Evolutionary conservation across 1,140 invertebrate species (phyloP).

Genomic region (Drosophila serrata): DNA sequence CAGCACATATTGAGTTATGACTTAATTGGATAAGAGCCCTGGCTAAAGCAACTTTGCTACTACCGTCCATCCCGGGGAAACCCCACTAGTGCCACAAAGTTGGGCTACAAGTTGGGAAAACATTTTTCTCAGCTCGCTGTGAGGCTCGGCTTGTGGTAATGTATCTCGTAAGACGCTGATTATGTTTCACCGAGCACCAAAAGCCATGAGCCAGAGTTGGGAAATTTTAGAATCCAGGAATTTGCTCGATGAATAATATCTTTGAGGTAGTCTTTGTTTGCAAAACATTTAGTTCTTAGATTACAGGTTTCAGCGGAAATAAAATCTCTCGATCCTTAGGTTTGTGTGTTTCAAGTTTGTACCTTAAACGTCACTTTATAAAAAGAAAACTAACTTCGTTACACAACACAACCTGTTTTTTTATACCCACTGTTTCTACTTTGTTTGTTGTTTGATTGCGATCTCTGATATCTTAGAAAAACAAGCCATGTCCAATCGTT

Average conservation of each 20-base stretch:
- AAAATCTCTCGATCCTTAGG: neutral
- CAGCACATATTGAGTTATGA: conserved; percentile 82
- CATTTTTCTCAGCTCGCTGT: conserved; percentile 18
- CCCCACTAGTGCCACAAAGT: conserved; percentile 20
- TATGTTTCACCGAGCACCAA: neutral
- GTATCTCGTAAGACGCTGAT: conserved; percentile 24
- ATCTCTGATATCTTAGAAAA: neutral
- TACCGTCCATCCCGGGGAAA: conserved; percentile 3
- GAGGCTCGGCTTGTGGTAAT: conserved; percentile 11
- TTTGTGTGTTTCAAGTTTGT: neutral
- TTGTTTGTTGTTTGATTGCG: conserved; percentile 25
- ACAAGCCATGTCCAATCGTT: conserved; percentile 2
- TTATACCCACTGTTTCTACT: conserved; percentile 27
- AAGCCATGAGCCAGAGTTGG: neutral
- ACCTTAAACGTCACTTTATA: neutral
- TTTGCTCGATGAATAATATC: no score
- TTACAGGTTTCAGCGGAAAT: no score
- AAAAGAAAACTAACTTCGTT: neutral
- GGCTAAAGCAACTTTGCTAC: conserved; percentile 40
- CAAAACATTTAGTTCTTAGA: no score
- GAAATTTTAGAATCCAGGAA: no score
- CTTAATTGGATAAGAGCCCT: conserved; percentile 81
- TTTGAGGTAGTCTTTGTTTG: no score
- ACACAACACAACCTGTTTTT: conserved; percentile 18
- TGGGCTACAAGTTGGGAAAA: conserved; percentile 26